These are phyloP conservation scores for Lithobates pipiens DNA, from an alignment of 2,797 vertebrate species.

Conservation along the genomic window DNA sequence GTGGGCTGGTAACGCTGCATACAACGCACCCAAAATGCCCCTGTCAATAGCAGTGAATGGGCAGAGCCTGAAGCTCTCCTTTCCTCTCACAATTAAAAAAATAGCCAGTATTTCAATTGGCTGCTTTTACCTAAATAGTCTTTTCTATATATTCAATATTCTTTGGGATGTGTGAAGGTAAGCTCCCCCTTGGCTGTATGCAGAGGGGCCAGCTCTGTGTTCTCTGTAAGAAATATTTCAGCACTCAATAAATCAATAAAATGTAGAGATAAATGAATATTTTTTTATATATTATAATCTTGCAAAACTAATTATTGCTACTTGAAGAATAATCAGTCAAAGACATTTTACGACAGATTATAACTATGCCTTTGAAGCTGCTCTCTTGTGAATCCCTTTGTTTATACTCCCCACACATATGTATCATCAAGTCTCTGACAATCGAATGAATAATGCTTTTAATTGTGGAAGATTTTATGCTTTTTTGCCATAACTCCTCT, in stretches of 20 bases:
- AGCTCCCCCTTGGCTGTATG: too few species aligned
- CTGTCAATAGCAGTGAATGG: too few species aligned
- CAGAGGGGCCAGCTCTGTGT: too few species aligned
- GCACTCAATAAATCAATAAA: neutral
- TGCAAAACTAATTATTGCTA: slow-evolving; percentile 7
- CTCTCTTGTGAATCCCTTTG: neutral
- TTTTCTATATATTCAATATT: too few species aligned
- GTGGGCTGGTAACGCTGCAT: too few species aligned
- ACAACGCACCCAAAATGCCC: too few species aligned
- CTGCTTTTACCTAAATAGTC: too few species aligned
- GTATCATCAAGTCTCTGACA: slow-evolving; percentile 16
- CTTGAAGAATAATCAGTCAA: neutral
- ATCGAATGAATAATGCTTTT: slow-evolving; percentile 11
- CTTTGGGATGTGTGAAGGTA: too few species aligned
- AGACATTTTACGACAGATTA: slow-evolving; percentile 7
- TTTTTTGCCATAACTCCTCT: neutral
- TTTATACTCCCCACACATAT: neutral
- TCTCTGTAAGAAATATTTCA: too few species aligned
- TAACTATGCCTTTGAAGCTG: neutral
- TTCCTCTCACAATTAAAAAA: neutral
- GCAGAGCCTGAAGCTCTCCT: too few species aligned
- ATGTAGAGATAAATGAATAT: neutral
- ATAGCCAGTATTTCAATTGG: too few species aligned
- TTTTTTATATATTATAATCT: neutral
- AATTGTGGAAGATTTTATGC: neutral